Conservation (phyloP, 1,140 invertebrate species). For the Drosophila dunni region DNA sequence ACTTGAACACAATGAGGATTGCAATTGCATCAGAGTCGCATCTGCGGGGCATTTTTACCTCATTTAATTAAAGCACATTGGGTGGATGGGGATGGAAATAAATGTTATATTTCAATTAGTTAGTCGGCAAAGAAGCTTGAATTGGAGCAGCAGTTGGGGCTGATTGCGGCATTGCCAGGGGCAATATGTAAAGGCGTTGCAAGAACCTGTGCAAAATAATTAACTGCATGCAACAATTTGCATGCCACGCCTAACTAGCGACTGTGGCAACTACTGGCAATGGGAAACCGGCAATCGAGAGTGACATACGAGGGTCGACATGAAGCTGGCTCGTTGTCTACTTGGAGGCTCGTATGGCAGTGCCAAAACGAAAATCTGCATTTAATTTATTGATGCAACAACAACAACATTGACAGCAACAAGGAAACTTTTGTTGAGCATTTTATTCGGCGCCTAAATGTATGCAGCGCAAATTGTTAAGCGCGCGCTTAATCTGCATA, state of each 20-base stretch:
- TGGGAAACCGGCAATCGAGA: conserved; percentile 38
- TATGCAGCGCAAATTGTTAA: conserved; percentile 82
- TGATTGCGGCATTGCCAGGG: conserved; percentile 9
- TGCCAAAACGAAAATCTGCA: conserved; percentile 78
- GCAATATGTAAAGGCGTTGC: conserved; percentile 43
- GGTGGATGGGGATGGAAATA: background rate
- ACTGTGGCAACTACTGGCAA: conserved; percentile 30
- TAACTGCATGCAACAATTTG: conserved; percentile 82
- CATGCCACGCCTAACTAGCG: conserved; percentile 69
- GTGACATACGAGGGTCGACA: conserved; percentile 42
- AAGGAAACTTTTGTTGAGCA: conserved; percentile 55
- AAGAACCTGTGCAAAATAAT: conserved; percentile 79
- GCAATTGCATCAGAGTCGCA: conserved; percentile 15
- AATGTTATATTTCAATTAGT: conserved; percentile 80
- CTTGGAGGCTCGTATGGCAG: conserved; percentile 46
- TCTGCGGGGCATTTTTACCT: conserved; percentile 53
- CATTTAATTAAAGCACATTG: conserved; percentile 65
- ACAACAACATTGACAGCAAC: conserved; percentile 42
- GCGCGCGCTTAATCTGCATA: conserved; percentile 80
- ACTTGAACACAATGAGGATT: conserved; percentile 40
- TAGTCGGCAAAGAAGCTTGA: conserved; percentile 27
- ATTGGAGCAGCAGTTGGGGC: background rate
- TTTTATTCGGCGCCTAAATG: conserved; percentile 71
- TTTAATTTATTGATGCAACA: conserved; percentile 81
- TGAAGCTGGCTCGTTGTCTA: no score